phyloP scores from a whole-genome alignment of 2,113 vertebrate genomes.

The Pelecanoides urinatrix region DNA sequence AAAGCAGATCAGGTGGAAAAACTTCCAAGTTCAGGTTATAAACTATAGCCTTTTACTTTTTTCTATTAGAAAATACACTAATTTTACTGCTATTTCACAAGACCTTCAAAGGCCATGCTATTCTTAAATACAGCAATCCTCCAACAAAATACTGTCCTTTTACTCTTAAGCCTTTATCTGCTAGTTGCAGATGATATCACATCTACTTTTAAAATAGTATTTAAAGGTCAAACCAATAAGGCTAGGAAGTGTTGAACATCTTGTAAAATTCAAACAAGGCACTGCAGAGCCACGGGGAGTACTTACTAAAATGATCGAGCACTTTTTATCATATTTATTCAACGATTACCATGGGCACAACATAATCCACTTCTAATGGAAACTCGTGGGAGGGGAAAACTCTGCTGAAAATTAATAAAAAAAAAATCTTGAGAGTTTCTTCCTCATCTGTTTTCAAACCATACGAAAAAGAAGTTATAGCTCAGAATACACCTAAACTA shows the following conservation, averaged over 20 bases:
- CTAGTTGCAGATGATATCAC: constrained; percentile 22
- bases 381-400: neutral
- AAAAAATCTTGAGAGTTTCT: neutral
- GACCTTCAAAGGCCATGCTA: neutral
- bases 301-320: constrained; percentile 36
- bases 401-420: neutral
- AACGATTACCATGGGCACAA: constrained; percentile 17
- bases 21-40: neutral
- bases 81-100: neutral
- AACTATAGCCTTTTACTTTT: neutral
- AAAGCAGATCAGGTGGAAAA: neutral
- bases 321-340: constrained; percentile 58
- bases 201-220: constrained; percentile 47
- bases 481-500: neutral
- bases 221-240: constrained; percentile 66
- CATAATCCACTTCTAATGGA: neutral
- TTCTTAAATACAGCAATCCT: neutral
- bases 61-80: neutral
- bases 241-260: constrained; percentile 53
- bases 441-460: neutral
- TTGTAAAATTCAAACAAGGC: constrained; percentile 59
- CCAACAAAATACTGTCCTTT: constrained; percentile 12
- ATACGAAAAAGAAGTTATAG: neutral
- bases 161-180: neutral
- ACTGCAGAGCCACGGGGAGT: constrained; percentile 14